Conservation (phyloP, 2,113 vertebrate genomes). For the Sialia sialis region DNA sequence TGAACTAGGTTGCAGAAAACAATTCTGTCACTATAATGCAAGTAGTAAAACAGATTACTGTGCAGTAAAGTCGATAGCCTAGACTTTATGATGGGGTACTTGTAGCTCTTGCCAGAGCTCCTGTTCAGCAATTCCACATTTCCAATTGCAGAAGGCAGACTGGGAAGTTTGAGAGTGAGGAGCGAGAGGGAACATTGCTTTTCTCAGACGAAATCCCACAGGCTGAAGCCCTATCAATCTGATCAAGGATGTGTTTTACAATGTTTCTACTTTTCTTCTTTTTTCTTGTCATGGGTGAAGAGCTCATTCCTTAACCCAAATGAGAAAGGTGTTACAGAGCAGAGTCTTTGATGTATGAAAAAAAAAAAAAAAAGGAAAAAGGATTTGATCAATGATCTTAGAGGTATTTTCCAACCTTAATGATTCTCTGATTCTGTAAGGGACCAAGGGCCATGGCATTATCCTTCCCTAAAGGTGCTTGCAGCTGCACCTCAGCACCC, state of each 20-base stretch:
- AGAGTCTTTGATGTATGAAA: neutral
- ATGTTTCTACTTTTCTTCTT: neutral
- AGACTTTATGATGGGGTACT: constrained; percentile 18
- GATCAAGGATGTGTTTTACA: neutral
- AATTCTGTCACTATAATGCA: constrained; percentile 37
- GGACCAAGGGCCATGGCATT: neutral
- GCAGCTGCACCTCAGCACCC: neutral
- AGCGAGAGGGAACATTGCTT: neutral
- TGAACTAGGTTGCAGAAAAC: constrained; percentile 44
- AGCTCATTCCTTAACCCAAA: neutral
- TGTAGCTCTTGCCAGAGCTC: neutral
- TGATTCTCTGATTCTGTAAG: neutral
- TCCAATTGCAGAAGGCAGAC: neutral
- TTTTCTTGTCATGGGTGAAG: neutral
- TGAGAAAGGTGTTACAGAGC: neutral
- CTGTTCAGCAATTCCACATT: neutral
- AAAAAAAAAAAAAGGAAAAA: neutral
- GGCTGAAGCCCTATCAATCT: neutral
- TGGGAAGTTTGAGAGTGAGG: neutral
- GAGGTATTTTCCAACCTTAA: neutral
- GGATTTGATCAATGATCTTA: neutral
- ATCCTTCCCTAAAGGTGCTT: neutral
- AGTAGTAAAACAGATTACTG: constrained; percentile 53
- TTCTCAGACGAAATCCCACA: neutral
- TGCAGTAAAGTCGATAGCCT: constrained; percentile 40